Evolutionary conservation across 2,797 vertebrate species (phyloP), one percentile per base, ranked within the genome.

Genomic region (Thaleichthys pacificus): DNA sequence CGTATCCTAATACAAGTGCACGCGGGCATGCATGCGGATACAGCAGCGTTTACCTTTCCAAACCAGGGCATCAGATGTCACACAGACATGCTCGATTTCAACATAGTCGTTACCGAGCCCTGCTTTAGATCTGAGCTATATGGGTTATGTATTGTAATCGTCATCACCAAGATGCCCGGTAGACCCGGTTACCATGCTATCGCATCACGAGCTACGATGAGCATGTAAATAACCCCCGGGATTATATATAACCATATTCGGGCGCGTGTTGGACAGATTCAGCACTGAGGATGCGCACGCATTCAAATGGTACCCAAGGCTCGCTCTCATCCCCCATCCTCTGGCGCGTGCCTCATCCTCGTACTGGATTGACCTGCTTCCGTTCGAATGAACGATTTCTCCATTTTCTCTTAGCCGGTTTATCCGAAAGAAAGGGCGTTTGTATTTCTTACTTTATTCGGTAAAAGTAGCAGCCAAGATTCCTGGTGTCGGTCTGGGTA

Each of bases 231-330:
- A 72, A 80, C 72, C 49, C 47, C 22, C 71, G 62, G 60, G 72
- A 67, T 35, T 26, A 47, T 51, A 9, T 76, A 85, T 88, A 85
- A 77, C 82, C 79, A 85, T 88, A 84, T 90, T 81, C 84, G 85
- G 81, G 79, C 65, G 22, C 83, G 5, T 72, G 85, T 84, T 69
- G 84, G 85, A 78, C 71, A 69, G 85, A 77, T 68, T 68, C 68
- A 64, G 66, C 51, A 61, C 51, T 38, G 62, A 26, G 66, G 76
- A 71, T 75, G 77, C 75, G 71, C 67, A 57, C 74, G 84, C 84
- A 80, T 72, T 76, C 15, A 4, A 24, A 76, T 74, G 84, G 80
- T 82, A 66, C 85, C 82, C 80, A 72, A 0, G 42, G 60, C 70
- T 79, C 81, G 80, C 66, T 56, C 51, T 56, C 51, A 56, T 56